These are phyloP conservation scores for Nephrotoma appendiculata DNA, from an alignment of 2,888 invertebrate species.

Conservation along the genomic window DNA sequence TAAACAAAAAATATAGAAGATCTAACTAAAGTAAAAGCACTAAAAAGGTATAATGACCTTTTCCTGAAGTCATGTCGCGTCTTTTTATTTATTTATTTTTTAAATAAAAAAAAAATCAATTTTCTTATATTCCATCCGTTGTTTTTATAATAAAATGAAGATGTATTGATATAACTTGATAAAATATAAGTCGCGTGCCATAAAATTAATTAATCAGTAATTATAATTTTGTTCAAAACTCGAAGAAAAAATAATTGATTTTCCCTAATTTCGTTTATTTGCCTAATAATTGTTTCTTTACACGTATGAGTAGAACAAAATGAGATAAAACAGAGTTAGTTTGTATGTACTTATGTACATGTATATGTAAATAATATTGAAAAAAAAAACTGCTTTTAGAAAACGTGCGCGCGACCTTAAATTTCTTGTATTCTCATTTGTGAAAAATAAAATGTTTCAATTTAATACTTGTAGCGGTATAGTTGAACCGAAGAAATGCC, in stretches of 20 bases:
- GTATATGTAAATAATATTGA: not conserved
- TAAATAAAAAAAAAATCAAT: not conserved
- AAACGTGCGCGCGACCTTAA: not conserved
- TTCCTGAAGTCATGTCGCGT: not conserved
- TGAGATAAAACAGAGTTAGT: not conserved
- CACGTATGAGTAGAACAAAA: no score
- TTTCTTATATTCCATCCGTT: not conserved
- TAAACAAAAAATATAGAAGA: not conserved
- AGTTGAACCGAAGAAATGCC: not conserved
- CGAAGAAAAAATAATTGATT: not conserved
- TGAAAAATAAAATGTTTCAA: not conserved
- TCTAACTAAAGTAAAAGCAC: not conserved
- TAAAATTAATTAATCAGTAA: not conserved
- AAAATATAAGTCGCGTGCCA: not conserved
- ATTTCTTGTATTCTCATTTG: not conserved
- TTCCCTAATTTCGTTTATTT: not conserved
- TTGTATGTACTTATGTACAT: not conserved
- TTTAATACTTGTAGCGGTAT: not conserved
- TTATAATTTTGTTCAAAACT: not conserved
- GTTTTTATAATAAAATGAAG: not conserved
- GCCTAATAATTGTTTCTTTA: no score
- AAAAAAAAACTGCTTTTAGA: not conserved
- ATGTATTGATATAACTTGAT: not conserved
- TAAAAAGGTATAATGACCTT: not conserved
- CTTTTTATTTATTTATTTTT: not conserved